Percentiles rank a stretch among this genome's conserved stretches.
Conservation (phyloP, 1,140 invertebrate genomes). For the Armadillidium nasatum region DNA sequence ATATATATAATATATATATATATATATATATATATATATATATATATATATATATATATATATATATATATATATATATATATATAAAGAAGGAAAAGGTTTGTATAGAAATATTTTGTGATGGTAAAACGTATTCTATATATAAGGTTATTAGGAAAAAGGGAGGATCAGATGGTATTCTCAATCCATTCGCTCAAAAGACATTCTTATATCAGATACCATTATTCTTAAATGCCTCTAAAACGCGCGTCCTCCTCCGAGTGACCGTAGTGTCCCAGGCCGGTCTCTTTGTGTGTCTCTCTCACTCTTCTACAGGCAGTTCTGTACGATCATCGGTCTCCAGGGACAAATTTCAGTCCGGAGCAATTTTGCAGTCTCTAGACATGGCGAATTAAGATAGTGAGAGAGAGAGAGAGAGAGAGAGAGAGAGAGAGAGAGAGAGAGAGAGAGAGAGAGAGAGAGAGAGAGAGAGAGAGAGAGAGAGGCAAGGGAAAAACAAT, state of each 20-base stretch:
- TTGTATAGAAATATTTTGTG: too few relatives aligned
- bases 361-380: slow-evolving; percentile 1
- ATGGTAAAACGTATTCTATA: too few relatives aligned
- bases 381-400: background rate
- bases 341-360: slow-evolving; percentile 3
- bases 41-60: too few relatives aligned
- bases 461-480: background rate
- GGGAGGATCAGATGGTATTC: slow-evolving; percentile 4
- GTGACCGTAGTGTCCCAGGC: background rate
- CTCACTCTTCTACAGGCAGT: background rate
- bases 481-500: background rate
- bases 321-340: background rate
- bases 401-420: background rate
- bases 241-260: background rate
- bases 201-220: slow-evolving; percentile 13
- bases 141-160: too few relatives aligned
- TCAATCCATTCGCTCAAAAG: background rate
- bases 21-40: too few relatives aligned
- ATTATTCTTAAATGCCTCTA: background rate
- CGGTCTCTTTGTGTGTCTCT: background rate
- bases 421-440: background rate
- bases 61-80: too few relatives aligned
- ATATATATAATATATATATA: too few relatives aligned
- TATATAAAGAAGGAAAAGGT: too few relatives aligned
- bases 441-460: background rate